A percentile compares a stretch with the other conserved stretches of the same genome.
These are phyloP conservation scores for Chymomyza caudatula DNA, from an alignment of 2,888 invertebrate species.

Conservation along the genomic window DNA sequence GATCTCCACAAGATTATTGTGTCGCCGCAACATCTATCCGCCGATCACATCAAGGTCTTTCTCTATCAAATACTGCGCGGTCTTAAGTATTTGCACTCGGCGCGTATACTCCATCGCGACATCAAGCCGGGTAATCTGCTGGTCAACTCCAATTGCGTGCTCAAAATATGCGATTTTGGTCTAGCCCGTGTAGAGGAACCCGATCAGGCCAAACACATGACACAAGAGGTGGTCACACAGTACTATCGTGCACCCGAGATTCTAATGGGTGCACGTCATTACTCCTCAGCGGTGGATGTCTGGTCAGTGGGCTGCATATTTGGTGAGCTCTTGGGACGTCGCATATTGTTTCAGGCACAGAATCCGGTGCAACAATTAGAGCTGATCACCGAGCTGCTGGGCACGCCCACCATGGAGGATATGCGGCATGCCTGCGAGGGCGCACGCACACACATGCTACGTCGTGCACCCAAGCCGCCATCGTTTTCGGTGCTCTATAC, in stretches of 20 bases:
- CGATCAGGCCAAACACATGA: slow-evolving; percentile 96
- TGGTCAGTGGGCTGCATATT: slow-evolving; percentile 99
- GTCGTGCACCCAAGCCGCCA: slow-evolving; percentile 91
- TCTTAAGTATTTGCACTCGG: slow-evolving; percentile 99
- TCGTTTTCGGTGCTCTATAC: slow-evolving; percentile 94
- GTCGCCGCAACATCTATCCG: slow-evolving; percentile 98
- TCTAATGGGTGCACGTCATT: slow-evolving; percentile 98
- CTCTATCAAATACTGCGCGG: slow-evolving; percentile 99
- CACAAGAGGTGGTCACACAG: slow-evolving; percentile 99
- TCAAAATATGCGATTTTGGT: slow-evolving; percentile 99
- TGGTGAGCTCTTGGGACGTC: slow-evolving; percentile 95
- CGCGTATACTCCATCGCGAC: slow-evolving; percentile 98
- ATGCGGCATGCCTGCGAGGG: slow-evolving; percentile 98
- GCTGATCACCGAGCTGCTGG: slow-evolving; percentile 96
- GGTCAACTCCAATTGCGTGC: slow-evolving; percentile 99
- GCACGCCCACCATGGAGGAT: slow-evolving; percentile 96
- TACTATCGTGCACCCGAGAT: slow-evolving; percentile 99
- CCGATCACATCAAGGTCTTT: slow-evolving; percentile 99
- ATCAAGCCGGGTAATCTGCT: slow-evolving; percentile 99
- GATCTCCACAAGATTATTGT: slow-evolving; percentile 99
- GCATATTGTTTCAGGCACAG: slow-evolving; percentile 98
- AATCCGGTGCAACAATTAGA: slow-evolving; percentile 99
- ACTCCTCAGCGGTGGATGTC: slow-evolving; percentile 97
- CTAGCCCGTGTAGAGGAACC: slow-evolving; percentile 98
- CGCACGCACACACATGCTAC: slow-evolving; percentile 93